phyloP scores from a whole-genome alignment of 2,888 invertebrate genomes.

The Merodon equestris region DNA sequence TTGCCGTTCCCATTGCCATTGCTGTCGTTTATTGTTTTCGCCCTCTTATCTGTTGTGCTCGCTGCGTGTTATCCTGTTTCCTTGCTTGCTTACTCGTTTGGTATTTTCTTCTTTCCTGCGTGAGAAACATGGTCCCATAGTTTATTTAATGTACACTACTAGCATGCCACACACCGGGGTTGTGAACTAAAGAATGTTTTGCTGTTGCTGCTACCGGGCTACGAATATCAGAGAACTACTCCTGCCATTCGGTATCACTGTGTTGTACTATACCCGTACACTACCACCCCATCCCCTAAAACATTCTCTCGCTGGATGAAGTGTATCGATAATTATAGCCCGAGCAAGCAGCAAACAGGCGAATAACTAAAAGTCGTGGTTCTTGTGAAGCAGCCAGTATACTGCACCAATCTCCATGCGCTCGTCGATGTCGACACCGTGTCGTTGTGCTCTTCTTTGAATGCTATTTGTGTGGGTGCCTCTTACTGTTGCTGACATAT shows the following conservation, averaged over 20 bases:
- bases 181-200: conserved; percentile 10
- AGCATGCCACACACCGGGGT: conserved; percentile 10
- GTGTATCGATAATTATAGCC: conserved; percentile 64
- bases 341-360: conserved; percentile 26
- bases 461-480: conserved; percentile 63
- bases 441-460: conserved; percentile 49
- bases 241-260: conserved; percentile 42
- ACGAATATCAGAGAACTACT: too few species aligned
- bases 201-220: too few species aligned
- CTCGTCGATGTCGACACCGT: conserved; percentile 37
- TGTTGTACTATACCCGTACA: conserved; percentile 23
- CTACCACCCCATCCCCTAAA: neutral
- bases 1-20: too few species aligned
- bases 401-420: conserved; percentile 63
- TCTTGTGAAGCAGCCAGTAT: conserved; percentile 33
- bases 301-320: conserved; percentile 31
- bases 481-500: conserved; percentile 54
- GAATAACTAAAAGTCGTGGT: conserved; percentile 48
- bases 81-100: conserved; percentile 42
- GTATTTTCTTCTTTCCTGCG: conserved; percentile 56
- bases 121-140: conserved; percentile 54
- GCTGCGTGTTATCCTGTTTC: conserved; percentile 66
- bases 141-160: conserved; percentile 31
- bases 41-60: conserved; percentile 64
- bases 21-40: conserved; percentile 58